Evolutionary conservation across 64 coral and sea anemone species (phyloP), one percentile per base, ranked within the genome.

Genomic region (Actinia equina): DNA sequence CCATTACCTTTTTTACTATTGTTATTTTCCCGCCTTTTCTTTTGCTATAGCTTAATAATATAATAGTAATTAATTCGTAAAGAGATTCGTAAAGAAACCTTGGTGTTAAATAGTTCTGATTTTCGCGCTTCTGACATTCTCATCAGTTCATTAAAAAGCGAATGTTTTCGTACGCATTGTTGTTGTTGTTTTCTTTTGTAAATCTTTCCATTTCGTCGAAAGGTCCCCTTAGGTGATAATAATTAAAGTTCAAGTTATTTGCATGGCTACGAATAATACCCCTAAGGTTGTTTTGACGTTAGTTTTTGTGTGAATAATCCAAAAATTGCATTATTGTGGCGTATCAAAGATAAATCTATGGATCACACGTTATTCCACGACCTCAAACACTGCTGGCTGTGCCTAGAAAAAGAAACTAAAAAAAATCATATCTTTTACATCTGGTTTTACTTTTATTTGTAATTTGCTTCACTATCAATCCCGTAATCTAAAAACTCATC

Each of bases 1-100:
- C 10, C 69, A 74, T 74, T 26, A 27, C 69, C n/a, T 74, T 74
- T 74, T 30, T 27, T 74, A 41, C 69, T 41, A 7, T 25, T 41
- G 25, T 42, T n/a, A 74, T 74, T 37, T 74, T 74, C 69, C 69
- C 69, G 69, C 69, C 69, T 74, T 69, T 69, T 69, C 63, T 18
- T 69, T 69, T 69, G 63, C 46, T 49, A 49, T 49, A 49, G 4
- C 7, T 49, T 49, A 49, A 74, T 11, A 3, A 74, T 74, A 74
- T 11, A 25, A 74, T 74, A 37, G n/a, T 71, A 74, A 30, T 74
- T 42, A 41, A 41, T 74, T 74, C 25, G 69, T 74, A 30, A 74
- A 74, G 69, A 74, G 25, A 74, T 74, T 74, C 41, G 30, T 26
- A 74, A 74, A 15, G 69, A 41, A 74, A 4, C 69, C 27, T 74